Conservation (phyloP, 2,797 vertebrate genomes). For the Jordanella pulchra region DNA sequence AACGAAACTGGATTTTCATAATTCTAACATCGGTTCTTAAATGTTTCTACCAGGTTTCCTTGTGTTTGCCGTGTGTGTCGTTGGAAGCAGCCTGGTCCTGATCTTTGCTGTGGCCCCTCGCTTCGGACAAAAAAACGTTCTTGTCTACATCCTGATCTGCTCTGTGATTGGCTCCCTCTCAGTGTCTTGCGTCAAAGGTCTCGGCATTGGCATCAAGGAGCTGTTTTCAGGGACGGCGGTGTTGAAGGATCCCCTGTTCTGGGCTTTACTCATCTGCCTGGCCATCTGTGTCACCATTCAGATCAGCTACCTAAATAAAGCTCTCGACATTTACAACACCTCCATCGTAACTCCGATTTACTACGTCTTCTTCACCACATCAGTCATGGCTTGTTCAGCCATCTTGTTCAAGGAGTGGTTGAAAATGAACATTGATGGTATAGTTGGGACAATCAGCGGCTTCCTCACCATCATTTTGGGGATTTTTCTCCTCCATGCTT, state of each 20-base stretch:
- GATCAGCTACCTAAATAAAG: slow-evolving; percentile 89
- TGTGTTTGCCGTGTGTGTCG: slow-evolving; percentile 81
- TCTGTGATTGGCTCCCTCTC: slow-evolving; percentile 87
- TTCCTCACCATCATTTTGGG: slow-evolving; percentile 87
- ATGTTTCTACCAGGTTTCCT: slow-evolving; percentile 82
- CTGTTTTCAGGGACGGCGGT: slow-evolving; percentile 81
- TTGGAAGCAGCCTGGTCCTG: slow-evolving; percentile 83
- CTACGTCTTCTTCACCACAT: slow-evolving; percentile 88
- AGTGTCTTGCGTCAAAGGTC: slow-evolving; percentile 86
- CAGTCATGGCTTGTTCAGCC: slow-evolving; percentile 85
- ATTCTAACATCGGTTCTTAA: slow-evolving; percentile 53
- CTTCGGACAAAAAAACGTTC: slow-evolving; percentile 85
- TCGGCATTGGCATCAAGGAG: slow-evolving; percentile 86
- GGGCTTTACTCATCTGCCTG: slow-evolving; percentile 82
- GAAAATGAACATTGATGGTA: slow-evolving; percentile 78
- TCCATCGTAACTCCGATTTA: slow-evolving; percentile 86
- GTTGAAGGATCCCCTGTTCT: slow-evolving; percentile 83
- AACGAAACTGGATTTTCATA: neutral
- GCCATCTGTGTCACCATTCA: slow-evolving; percentile 83
- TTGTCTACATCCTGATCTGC: slow-evolving; percentile 88
- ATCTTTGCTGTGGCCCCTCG: slow-evolving; percentile 83
- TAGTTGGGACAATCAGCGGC: slow-evolving; percentile 82
- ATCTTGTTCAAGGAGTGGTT: slow-evolving; percentile 90
- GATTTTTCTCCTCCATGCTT: slow-evolving; percentile 86
- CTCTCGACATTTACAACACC: slow-evolving; percentile 86